phyloP scores from a whole-genome alignment of 2,888 invertebrate genomes.

The Andrena dorsata region DNA sequence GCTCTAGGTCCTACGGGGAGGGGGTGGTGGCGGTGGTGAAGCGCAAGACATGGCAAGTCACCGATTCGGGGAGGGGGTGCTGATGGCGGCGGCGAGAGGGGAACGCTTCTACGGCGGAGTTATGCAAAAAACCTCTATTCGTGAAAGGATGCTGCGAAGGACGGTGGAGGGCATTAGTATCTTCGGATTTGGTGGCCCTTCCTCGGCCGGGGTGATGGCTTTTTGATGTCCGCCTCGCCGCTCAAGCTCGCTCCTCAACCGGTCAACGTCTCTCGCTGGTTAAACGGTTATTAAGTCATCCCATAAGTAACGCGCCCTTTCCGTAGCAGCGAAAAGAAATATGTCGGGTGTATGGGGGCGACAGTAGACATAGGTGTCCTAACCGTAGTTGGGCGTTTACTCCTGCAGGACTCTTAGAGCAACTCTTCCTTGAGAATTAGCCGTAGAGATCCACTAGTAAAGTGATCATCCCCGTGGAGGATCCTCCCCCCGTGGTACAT shows the following conservation, averaged over 20 bases:
- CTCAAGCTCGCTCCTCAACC: conserved; percentile 6
- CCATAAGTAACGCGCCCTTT: background rate
- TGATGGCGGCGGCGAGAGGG: conserved; percentile 64
- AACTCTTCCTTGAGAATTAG: background rate
- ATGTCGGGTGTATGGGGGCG: background rate
- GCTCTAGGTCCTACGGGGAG: conserved; percentile 37
- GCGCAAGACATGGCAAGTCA: conserved; percentile 53
- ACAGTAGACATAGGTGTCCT: background rate
- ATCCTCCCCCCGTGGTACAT: conserved; percentile 9
- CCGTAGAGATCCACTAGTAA: background rate
- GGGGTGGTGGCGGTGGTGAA: conserved; percentile 55
- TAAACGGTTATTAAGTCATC: background rate
- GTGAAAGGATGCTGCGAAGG: conserved; percentile 57
- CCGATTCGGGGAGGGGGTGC: conserved; percentile 57
- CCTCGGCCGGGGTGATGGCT: conserved; percentile 28
- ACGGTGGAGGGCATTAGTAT: conserved; percentile 55
- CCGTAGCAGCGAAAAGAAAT: too few species aligned
- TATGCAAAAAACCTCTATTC: conserved; percentile 69
- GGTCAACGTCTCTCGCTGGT: background rate
- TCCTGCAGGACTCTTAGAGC: background rate
- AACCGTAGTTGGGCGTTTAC: too few species aligned
- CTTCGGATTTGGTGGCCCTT: conserved; percentile 26
- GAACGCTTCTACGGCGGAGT: conserved; percentile 51
- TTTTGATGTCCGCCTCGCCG: conserved; percentile 38
- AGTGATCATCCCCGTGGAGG: background rate